A percentile compares a stretch with the other conserved stretches of the same genome.
These are phyloP conservation scores for Helleia helle DNA, from an alignment of 2,888 invertebrate genomes.

Conservation along the genomic window DNA sequence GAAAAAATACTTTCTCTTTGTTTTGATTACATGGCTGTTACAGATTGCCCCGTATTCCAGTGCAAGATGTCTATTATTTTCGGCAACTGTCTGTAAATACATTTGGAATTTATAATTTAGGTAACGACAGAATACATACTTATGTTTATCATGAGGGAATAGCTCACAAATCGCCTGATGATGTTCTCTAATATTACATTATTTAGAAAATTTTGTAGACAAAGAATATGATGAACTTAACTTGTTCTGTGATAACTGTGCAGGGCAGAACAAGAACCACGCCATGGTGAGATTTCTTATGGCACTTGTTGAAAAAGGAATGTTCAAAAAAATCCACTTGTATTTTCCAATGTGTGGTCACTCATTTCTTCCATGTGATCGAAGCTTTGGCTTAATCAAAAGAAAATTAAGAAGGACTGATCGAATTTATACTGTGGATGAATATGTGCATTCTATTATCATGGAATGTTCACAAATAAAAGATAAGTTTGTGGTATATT, in stretches of 20 bases:
- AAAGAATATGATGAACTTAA: slow-evolving; percentile 14
- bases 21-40: slow-evolving; percentile 9
- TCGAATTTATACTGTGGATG: slow-evolving; percentile 15
- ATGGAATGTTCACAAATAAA: slow-evolving; percentile 14
- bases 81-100: slow-evolving; percentile 11
- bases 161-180: slow-evolving; percentile 12
- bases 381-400: slow-evolving; percentile 12
- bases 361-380: slow-evolving; percentile 17
- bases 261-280: slow-evolving; percentile 15
- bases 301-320: slow-evolving; percentile 13
- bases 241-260: slow-evolving; percentile 16
- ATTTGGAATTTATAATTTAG: slow-evolving; percentile 11
- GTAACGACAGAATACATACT: slow-evolving; percentile 2
- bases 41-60: neutral
- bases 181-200: slow-evolving; percentile 15
- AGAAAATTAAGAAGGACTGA: slow-evolving; percentile 16
- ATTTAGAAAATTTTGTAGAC: slow-evolving; percentile 13
- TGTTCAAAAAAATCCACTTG: slow-evolving; percentile 16
- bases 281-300: slow-evolving; percentile 14
- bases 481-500: slow-evolving; percentile 1
- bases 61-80: neutral
- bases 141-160: slow-evolving; percentile 13
- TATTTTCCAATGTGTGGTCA: slow-evolving; percentile 15
- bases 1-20: slow-evolving; percentile 7
- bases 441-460: slow-evolving; percentile 13